Evolutionary conservation across 2,113 vertebrate species (phyloP).

Genomic region (Oophaga pumilio): DNA sequence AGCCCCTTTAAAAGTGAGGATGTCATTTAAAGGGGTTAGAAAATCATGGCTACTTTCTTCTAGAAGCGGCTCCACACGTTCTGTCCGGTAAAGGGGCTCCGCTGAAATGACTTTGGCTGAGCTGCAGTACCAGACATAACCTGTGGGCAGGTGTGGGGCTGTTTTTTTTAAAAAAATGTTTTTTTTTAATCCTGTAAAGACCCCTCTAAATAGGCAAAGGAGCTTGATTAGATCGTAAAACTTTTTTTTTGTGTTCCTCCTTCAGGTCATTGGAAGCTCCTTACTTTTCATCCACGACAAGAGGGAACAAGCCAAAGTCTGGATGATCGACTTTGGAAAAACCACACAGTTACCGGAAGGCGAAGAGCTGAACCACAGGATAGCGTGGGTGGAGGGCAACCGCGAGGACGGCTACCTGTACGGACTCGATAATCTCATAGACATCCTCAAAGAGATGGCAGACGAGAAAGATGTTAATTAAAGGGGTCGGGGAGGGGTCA

Average conservation of each 20-base stretch:
- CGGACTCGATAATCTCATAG: constrained; percentile 91
- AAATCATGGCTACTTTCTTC: too few species aligned
- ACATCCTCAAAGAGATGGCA: constrained; percentile 85
- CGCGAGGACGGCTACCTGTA: constrained; percentile 94
- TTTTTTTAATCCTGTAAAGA: too few species aligned
- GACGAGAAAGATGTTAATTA: constrained; percentile 65
- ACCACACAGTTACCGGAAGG: constrained; percentile 90
- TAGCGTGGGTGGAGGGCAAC: constrained; percentile 91
- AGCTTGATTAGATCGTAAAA: not conserved
- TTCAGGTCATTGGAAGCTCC: constrained; percentile 96
- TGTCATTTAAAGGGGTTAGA: too few species aligned
- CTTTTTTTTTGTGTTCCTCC: constrained; percentile 6
- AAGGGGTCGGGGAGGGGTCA: constrained; percentile 33
- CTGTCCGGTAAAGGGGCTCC: not conserved
- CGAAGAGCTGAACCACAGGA: constrained; percentile 83
- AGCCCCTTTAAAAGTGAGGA: too few species aligned
- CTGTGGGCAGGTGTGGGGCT: too few species aligned
- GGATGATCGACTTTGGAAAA: constrained; percentile 99
- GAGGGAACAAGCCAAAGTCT: constrained; percentile 90
- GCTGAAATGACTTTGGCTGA: not conserved
- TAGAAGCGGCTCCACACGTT: too few species aligned
- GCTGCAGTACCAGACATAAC: too few species aligned
- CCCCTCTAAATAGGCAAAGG: not conserved
- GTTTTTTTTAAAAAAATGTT: too few species aligned
- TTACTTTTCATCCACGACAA: constrained; percentile 96